Evolutionary conservation across 2,888 invertebrate genomes (phyloP), one percentile per base, ranked within the genome.

Genomic region (Drosophila stalkeri): DNA sequence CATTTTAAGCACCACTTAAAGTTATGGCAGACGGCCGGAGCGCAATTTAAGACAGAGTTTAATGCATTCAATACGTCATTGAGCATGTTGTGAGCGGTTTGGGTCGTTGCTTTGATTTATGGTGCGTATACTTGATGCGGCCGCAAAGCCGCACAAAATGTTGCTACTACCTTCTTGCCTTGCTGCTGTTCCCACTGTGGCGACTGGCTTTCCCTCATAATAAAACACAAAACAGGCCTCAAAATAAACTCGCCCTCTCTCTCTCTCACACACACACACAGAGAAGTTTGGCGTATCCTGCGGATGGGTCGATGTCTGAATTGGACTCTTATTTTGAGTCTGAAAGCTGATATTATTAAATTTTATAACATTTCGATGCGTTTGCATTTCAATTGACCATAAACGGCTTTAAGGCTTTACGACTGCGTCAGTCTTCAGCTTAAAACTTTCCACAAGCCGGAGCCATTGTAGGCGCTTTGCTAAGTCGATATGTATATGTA

Each of bases 1-100:
- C 85, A 86, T 81, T 86, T 85, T 86, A 85, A 85, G 89, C 89
- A 86, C 87, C 89, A 85, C 85, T 89, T 85, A 89, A 84, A 75
- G 81, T 84, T 86, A 85, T 81, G 77, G 83, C 68, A 59, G 76
- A 83, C 76, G 80, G 77, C 61, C 89, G 47, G 66, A 66, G 61
- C 69, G 78, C 81, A 86, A 83, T 85, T 89, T 81, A 75, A 86
- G 86, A 71, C 74, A 44, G 80, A 81, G 73, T 84, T 89, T 86
- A 89, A 89, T 85, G 87, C 87, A 73, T 86, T 85, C 84, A 89
- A 85, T 89, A 84, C 89, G 80, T 81, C 81, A 81, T 86, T 79
- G 65, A 62, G 66, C 63, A 56, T 70, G 82, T 73, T 86, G 69
- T 57, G 79, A 52, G 67, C 60, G 60, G 63, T 27, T 41, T 64